Evolutionary conservation across 35 echinoderm and acorn worm genomes (phyloP).

Genomic region (Holothuria glaberrima): DNA sequence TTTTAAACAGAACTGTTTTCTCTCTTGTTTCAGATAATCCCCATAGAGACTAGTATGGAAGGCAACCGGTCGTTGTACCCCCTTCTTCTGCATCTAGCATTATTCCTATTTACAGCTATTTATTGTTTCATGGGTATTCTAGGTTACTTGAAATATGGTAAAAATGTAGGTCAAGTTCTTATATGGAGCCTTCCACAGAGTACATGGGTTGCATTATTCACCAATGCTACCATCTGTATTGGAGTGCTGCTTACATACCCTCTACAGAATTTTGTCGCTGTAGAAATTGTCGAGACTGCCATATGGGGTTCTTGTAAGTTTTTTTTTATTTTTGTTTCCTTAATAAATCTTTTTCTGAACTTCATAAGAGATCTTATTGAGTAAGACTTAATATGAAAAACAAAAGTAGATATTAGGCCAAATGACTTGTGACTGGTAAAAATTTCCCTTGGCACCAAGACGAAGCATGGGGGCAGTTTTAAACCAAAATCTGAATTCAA

Average conservation of each 20-base stretch:
- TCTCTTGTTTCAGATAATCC: slow-evolving; percentile 78
- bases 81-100: slow-evolving; percentile 70
- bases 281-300: slow-evolving; percentile 78
- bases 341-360: not conserved
- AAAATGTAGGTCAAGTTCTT: slow-evolving; percentile 68
- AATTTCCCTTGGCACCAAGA: too few species aligned
- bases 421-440: too few species aligned
- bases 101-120: slow-evolving; percentile 77
- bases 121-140: slow-evolving; percentile 73
- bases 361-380: too few species aligned
- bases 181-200: slow-evolving; percentile 71
- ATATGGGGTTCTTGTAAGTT: slow-evolving; percentile 73
- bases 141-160: slow-evolving; percentile 83
- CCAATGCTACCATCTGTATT: slow-evolving; percentile 64
- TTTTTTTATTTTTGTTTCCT: not conserved
- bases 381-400: too few species aligned
- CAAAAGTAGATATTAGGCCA: too few species aligned
- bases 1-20: too few species aligned
- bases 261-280: slow-evolving; percentile 81
- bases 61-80: slow-evolving; percentile 77
- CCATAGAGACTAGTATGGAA: slow-evolving; percentile 95
- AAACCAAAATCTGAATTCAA: too few species aligned
- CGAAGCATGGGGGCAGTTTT: too few species aligned
- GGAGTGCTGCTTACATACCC: slow-evolving; percentile 87
- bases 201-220: slow-evolving; percentile 34